These are phyloP conservation scores for Drosophila sturtevanti DNA, from an alignment of 1,140 invertebrate genomes.

Conservation along the genomic window DNA sequence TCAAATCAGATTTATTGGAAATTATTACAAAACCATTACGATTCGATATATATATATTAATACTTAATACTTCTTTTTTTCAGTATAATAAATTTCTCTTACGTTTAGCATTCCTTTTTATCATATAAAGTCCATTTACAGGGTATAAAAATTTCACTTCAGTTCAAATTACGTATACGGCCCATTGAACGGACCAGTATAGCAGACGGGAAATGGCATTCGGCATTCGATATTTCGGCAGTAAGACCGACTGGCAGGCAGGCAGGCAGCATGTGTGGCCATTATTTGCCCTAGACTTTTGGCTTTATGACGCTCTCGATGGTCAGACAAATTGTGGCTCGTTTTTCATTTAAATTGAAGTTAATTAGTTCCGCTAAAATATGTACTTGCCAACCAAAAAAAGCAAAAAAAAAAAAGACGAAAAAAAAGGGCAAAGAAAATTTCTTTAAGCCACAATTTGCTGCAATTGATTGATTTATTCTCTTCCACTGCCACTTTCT, in stretches of 20 bases:
- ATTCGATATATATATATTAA: no score
- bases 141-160: not conserved
- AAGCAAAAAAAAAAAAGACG: slow-evolving; percentile 9
- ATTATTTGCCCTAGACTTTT: slow-evolving; percentile 64
- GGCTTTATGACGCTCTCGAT: slow-evolving; percentile 77
- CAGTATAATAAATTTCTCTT: no score
- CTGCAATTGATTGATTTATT: slow-evolving; percentile 61
- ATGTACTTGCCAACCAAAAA: slow-evolving; percentile 8
- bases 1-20: no score
- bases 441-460: slow-evolving; percentile 21
- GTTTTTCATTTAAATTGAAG: slow-evolving; percentile 80
- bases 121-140: not conserved
- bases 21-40: no score
- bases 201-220: slow-evolving; percentile 14
- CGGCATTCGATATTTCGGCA: not conserved
- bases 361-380: slow-evolving; percentile 77
- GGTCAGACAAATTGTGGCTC: slow-evolving; percentile 69
- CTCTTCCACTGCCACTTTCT: slow-evolving; percentile 13
- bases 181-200: slow-evolving; percentile 55
- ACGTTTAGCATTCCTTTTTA: not conserved
- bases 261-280: slow-evolving; percentile 35
- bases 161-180: slow-evolving; percentile 73
- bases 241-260: not conserved
- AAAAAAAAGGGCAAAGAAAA: slow-evolving; percentile 44
- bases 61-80: no score